Percentiles rank a stretch among this genome's conserved stretches.
Evolutionary conservation across 2,888 invertebrate genomes (phyloP).

Genomic region (Lydus trimaculatus): DNA sequence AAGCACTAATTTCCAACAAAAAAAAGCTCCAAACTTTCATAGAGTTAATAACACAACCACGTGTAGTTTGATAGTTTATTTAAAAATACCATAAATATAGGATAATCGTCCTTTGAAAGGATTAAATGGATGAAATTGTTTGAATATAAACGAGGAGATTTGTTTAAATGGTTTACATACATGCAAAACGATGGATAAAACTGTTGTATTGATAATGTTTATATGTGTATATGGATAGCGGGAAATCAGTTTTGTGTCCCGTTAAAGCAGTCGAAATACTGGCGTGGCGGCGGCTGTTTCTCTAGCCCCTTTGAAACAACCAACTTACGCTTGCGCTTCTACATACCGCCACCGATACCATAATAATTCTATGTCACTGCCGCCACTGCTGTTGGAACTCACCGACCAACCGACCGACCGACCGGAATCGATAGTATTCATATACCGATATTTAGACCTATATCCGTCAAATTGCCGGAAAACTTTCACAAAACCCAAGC

Average conservation of each 20-base stretch:
- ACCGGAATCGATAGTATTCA: constrained; percentile 48
- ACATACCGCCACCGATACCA: constrained; percentile 9
- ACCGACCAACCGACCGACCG: constrained; percentile 36
- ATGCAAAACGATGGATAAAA: not conserved
- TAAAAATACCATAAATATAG: not conserved
- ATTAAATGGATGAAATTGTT: not conserved
- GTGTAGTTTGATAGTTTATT: not conserved
- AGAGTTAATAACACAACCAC: not conserved
- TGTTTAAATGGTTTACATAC: not conserved
- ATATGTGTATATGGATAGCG: constrained; percentile 10
- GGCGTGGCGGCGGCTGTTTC: constrained; percentile 34
- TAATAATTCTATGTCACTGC: not conserved
- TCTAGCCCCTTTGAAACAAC: constrained; percentile 36
- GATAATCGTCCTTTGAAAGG: not conserved
- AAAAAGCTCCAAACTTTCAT: not conserved
- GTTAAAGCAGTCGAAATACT: constrained; percentile 39
- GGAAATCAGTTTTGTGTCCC: constrained; percentile 31
- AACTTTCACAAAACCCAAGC: not conserved
- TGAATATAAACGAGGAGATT: not conserved
- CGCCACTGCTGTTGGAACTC: constrained; percentile 40
- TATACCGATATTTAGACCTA: constrained; percentile 33
- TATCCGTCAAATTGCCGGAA: constrained; percentile 40
- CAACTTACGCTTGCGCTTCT: constrained; percentile 38
- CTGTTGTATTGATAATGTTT: not conserved
- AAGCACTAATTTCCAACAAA: not conserved